These are phyloP conservation scores for Stenodema calcarata DNA, from an alignment of 2,888 invertebrate species.

Conservation along the genomic window DNA sequence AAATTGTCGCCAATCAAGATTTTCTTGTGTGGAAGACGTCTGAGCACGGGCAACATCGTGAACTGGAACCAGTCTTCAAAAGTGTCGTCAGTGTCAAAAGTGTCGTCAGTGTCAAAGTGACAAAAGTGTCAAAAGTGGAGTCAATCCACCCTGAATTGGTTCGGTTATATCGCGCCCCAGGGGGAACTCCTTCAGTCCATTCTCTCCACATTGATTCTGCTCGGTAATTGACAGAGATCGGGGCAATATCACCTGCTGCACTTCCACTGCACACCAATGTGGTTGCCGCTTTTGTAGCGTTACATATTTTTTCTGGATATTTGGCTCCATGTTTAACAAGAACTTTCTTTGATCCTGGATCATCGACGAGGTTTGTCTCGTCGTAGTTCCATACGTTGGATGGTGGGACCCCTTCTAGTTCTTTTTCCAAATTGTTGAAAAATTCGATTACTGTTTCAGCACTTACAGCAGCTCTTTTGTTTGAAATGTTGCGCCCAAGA, in stretches of 20 bases:
- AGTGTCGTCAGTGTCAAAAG: too few species aligned
- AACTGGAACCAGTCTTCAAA: neutral
- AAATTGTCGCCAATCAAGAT: conserved; percentile 59
- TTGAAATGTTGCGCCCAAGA: neutral
- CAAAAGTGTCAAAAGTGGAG: conserved; percentile 59
- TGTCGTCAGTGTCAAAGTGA: too few species aligned
- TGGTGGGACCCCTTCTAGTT: neutral
- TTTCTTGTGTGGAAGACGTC: conserved; percentile 1
- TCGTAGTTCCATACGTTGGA: neutral
- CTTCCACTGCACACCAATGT: conserved; percentile 60
- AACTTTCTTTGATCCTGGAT: neutral
- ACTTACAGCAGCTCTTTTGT: neutral
- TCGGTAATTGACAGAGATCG: neutral
- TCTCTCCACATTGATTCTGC: neutral
- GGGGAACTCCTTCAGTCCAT: neutral
- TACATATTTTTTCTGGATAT: neutral
- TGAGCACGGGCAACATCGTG: conserved; percentile 53
- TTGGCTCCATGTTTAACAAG: neutral
- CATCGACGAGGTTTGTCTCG: neutral
- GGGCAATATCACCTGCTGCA: conserved; percentile 53
- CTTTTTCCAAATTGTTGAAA: neutral
- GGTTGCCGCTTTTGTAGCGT: neutral
- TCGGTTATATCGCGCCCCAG: conserved; percentile 30
- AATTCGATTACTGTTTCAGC: neutral
- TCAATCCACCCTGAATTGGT: conserved; percentile 60